phyloP scores from a whole-genome alignment of 2,113 vertebrate species.

The Bettongia penicillata region DNA sequence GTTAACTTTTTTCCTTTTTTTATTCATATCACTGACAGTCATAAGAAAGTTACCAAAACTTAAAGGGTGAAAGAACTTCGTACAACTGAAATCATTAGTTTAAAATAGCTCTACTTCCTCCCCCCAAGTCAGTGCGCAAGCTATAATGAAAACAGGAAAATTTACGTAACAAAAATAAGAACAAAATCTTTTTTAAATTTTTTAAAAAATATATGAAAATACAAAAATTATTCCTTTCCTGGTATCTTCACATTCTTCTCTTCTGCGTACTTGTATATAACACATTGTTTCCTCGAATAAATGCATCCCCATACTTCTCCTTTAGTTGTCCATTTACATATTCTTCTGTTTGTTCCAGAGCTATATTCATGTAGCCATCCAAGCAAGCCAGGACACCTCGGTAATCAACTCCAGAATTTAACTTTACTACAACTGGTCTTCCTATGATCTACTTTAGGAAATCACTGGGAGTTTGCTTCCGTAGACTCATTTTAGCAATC shows the following conservation, averaged over 20 bases:
- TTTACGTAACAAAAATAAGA: slow-evolving; percentile 26
- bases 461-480: no score
- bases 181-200: slow-evolving; percentile 48
- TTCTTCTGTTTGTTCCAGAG: no score
- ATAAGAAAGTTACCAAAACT: slow-evolving; percentile 47
- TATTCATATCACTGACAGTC: slow-evolving; percentile 12
- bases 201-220: slow-evolving; percentile 70
- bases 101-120: background rate
- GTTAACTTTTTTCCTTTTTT: slow-evolving; percentile 20
- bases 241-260: slow-evolving; percentile 93
- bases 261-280: slow-evolving; percentile 99
- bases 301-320: no score
- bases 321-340: no score
- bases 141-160: slow-evolving; percentile 47
- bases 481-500: no score
- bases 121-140: slow-evolving; percentile 22
- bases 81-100: slow-evolving; percentile 46
- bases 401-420: no score
- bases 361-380: no score
- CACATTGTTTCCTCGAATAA: no score
- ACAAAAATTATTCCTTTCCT: slow-evolving; percentile 55
- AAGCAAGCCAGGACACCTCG: no score
- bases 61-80: slow-evolving; percentile 39
- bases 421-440: no score
- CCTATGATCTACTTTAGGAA: no score